A percentile compares a stretch with the other conserved stretches of the same genome.
Evolutionary conservation across 2,888 invertebrate genomes (phyloP).

Genomic region (Eueremaeus valkanovi): DNA sequence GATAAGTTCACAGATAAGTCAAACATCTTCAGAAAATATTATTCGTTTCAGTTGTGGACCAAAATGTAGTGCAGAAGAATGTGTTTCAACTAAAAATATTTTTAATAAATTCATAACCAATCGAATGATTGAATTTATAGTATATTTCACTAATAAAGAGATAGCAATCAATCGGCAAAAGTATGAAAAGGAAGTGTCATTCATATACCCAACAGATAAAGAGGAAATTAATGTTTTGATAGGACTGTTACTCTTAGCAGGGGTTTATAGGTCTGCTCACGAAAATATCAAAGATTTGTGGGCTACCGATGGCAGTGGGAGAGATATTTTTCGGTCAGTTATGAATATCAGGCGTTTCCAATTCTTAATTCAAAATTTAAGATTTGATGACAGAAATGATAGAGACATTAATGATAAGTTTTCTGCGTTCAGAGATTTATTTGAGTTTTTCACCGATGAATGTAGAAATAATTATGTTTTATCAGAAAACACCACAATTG

Average conservation of each 20-base stretch:
- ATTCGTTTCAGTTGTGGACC: background rate
- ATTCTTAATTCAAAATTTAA: background rate
- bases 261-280: background rate
- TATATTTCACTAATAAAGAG: background rate
- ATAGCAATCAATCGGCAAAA: background rate
- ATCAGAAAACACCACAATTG: background rate
- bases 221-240: background rate
- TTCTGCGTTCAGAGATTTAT: background rate
- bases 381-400: background rate
- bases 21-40: background rate
- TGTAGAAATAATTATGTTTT: background rate
- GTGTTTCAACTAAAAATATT: background rate
- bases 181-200: background rate
- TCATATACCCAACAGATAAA: background rate
- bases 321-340: background rate
- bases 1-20: background rate
- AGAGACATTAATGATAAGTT: background rate
- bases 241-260: background rate
- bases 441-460: background rate
- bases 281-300: background rate
- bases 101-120: background rate
- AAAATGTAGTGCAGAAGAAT: background rate
- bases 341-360: background rate
- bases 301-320: background rate
- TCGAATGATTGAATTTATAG: background rate